Base-by-base conservation (phyloP, 2,113 vertebrate species). In the Dasyurus viverrinus region DNA sequence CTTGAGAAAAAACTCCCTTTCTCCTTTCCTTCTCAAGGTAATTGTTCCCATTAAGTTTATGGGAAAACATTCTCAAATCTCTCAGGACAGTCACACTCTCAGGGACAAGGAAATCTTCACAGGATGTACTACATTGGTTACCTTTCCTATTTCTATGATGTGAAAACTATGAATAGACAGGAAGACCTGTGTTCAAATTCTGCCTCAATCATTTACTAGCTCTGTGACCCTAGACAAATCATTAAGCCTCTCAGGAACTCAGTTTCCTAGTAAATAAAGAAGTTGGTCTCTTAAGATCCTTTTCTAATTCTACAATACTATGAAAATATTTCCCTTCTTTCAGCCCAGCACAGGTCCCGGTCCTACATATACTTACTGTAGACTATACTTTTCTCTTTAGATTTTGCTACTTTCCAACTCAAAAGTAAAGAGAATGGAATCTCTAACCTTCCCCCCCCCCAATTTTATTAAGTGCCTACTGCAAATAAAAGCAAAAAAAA, bases 321-420 rank as follows among this genome's bases (percentile, higher is more conserved):
- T 84, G n/a, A 84, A 84, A 42, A 42, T 84, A 23, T 8, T 84
- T n/a, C n/a, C n/a, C 16, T 84, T 76, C 5, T 30, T n/a, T 84
- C n/a, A 42, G n/a, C 19, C n/a, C 22, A 6, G 7, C 19, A 16
- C 36, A 84, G 68, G 16, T 23, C n/a, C 4, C 2, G 0, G 6
- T 84, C 19, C n/a, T 84, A 84, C 68, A 22, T 42, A 22, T 84
- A 16, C 0, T 19, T 84, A 42, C 2, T 14, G 36, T 76, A 7
- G 14, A 8, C n/a, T 42, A 42, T 14, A 42, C 42, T 42, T 6
- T n/a, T 84, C 60, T 76, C 60, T 84, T 84, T 42, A 42, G 19
- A 42, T 42, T 84, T 84, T 84, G n/a, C 36, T n/a, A 0, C 47
- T 14, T 8, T 68, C 27, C 27, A 14, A 27, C 55, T 57, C 55